Evolutionary conservation across 2,797 vertebrate species (phyloP), one percentile per base, ranked within the genome.

Genomic region (Miichthys miiuy): DNA sequence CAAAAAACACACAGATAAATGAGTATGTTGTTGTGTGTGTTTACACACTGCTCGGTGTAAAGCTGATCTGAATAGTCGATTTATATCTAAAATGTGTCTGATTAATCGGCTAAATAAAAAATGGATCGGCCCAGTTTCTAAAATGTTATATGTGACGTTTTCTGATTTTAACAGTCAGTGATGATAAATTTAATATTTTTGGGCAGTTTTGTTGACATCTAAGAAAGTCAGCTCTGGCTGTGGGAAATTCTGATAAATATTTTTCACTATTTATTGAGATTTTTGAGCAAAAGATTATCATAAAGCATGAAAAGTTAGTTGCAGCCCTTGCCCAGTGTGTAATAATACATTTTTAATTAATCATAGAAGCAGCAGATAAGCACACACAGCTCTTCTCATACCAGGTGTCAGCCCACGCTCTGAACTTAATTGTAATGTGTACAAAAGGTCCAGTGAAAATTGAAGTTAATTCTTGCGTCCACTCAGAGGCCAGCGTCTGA

Each of bases 381-480:
- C 55, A 57, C 6, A 52, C 20, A 7, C 51, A 52, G 47, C 47
- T 27, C 27, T n/a, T 56, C 51, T 10, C 18, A 50, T 34, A 42
- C 64, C 13, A 16, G 0, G 5, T 56, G 68, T 58, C 55, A 38
- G 58, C 10, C 7, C 6, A 1, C 12, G 0, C 5, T 58, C 2
- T 69, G 61, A 55, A 30, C 42, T 44, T 46, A 72, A 14, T 47
- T 60, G 46, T 50, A 61, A 65, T 56, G 16, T 41, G 50, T 13
- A 10, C 21, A 27, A 65, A 69, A 57, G 52, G 38, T 75, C 17
- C 61, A 23, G 25, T 57, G 14, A 81, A 61, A 62, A 57, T 58
- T 66, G 47, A n/a, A 52, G 72, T 72, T 38, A 7, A 67, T 73
- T 77, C 68, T 65, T 57, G 1, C 2, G 14, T 68, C 70, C 25